Percentiles rank a stretch among this genome's conserved stretches.
These are phyloP conservation scores for Chaetophractus vellerosus DNA, from an alignment of 2,797 vertebrate species.

Conservation along the genomic window DNA sequence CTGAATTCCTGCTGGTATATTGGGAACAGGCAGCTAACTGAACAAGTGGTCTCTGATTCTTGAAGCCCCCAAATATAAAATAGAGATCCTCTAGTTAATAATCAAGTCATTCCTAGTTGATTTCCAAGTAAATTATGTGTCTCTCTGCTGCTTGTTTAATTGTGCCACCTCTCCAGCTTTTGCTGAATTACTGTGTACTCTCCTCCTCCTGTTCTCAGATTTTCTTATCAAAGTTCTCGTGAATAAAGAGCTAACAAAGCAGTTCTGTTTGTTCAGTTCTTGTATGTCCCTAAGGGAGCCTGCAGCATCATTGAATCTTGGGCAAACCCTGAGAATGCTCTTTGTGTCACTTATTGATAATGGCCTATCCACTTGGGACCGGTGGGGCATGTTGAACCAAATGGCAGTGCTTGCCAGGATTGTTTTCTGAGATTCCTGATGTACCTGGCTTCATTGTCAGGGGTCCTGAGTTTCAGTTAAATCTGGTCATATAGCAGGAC, in stretches of 20 bases:
- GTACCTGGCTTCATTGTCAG: not conserved
- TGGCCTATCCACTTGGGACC: not conserved
- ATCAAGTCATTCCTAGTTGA: not conserved
- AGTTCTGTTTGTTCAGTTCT: not conserved
- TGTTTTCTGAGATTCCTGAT: not conserved
- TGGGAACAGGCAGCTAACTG: not conserved
- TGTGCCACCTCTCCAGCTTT: not conserved
- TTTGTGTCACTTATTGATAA: fast-evolving
- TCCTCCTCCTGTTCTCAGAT: not conserved
- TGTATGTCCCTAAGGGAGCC: not conserved
- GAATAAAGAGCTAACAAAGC: not conserved
- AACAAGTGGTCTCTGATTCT: not conserved
- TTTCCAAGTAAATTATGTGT: not conserved
- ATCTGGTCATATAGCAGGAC: not conserved
- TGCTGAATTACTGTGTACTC: not conserved
- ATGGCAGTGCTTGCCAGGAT: not conserved
- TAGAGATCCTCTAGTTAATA: not conserved
- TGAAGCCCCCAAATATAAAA: not conserved
- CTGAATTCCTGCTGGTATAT: not conserved
- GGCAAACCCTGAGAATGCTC: too few species aligned
- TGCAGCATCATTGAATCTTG: not conserved
- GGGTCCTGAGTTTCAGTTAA: not conserved
- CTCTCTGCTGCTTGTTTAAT: not conserved
- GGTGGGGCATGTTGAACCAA: too few species aligned
- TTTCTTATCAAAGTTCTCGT: not conserved